Evolutionary conservation across 2,113 vertebrate species (phyloP).

Genomic region (Gymnocephalus cernua): DNA sequence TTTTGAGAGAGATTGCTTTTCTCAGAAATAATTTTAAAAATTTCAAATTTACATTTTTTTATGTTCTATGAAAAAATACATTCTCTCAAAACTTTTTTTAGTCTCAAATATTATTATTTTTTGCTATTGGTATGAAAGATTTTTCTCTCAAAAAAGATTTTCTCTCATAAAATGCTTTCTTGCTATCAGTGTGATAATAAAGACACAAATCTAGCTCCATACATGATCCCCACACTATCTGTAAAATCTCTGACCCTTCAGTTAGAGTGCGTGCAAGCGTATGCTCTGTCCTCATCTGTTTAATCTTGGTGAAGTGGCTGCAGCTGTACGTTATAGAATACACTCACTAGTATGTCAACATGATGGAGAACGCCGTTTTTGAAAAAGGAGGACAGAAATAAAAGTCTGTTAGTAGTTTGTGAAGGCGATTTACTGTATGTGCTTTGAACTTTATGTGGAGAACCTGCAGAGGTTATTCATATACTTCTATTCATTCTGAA

Average conservation of each 20-base stretch:
- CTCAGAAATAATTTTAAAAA: too few relatives aligned
- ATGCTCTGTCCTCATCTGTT: constrained; percentile 56
- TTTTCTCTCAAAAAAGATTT: too few relatives aligned
- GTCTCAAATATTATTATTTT: too few relatives aligned
- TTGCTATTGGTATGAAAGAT: too few relatives aligned
- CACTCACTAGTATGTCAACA: constrained; percentile 24
- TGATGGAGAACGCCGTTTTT: constrained; percentile 49
- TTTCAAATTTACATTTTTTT: too few relatives aligned
- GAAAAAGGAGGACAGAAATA: constrained; percentile 54
- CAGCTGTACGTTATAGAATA: constrained; percentile 62
- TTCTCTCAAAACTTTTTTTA: too few relatives aligned
- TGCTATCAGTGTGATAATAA: too few relatives aligned
- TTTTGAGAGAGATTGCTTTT: too few relatives aligned
- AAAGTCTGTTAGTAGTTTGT: constrained; percentile 55
- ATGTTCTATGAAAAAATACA: too few relatives aligned
- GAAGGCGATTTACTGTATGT: constrained; percentile 42
- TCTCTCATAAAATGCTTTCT: too few relatives aligned
- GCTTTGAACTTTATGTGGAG: constrained; percentile 57
- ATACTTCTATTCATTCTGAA: background rate
- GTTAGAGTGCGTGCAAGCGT: constrained; percentile 38
- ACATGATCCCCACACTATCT: constrained; percentile 15
- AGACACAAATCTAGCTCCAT: too few relatives aligned
- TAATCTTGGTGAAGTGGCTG: constrained; percentile 42
- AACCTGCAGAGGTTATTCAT: constrained; percentile 3
- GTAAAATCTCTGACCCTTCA: constrained; percentile 30